A percentile compares a stretch with the other conserved stretches of the same genome.
These are phyloP conservation scores for Sciaenops ocellatus DNA, from an alignment of 2,797 vertebrate genomes.

Conservation along the genomic window DNA sequence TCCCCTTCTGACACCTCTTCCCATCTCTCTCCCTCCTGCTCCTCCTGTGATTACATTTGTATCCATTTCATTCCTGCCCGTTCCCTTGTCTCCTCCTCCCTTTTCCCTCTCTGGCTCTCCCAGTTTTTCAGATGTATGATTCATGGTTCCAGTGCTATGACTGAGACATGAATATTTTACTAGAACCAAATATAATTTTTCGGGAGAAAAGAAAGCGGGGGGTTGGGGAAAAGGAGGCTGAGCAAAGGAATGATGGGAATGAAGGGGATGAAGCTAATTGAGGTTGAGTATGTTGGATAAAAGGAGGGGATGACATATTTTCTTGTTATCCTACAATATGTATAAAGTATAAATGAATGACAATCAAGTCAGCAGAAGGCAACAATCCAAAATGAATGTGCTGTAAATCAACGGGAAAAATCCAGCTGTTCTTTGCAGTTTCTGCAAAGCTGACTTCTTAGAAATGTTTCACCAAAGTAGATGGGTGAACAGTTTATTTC, in stretches of 20 bases:
- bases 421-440: not conserved
- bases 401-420: not conserved
- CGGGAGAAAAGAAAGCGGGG: conserved; percentile 37
- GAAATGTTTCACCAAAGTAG: not conserved
- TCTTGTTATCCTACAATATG: not conserved
- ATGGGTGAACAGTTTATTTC: conserved; percentile 12
- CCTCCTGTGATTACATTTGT: conserved; percentile 45
- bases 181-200: conserved; percentile 73
- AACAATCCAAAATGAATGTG: not conserved
- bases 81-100: conserved; percentile 19
- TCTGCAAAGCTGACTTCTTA: not conserved
- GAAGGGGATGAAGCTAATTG: conserved; percentile 1
- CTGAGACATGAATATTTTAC: conserved; percentile 78
- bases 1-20: conserved; percentile 6
- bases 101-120: conserved; percentile 1
- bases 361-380: not conserved
- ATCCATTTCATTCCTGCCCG: conserved; percentile 36
- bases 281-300: not conserved
- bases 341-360: not conserved
- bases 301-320: not conserved
- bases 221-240: not conserved
- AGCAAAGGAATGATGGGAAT: not conserved
- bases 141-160: conserved; percentile 66
- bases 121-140: conserved; percentile 74
- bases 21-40: conserved; percentile 15